Evolutionary conservation across 2,113 vertebrate genomes (phyloP), one percentile per base, ranked within the genome.

Genomic region (Pterophyllum scalare): DNA sequence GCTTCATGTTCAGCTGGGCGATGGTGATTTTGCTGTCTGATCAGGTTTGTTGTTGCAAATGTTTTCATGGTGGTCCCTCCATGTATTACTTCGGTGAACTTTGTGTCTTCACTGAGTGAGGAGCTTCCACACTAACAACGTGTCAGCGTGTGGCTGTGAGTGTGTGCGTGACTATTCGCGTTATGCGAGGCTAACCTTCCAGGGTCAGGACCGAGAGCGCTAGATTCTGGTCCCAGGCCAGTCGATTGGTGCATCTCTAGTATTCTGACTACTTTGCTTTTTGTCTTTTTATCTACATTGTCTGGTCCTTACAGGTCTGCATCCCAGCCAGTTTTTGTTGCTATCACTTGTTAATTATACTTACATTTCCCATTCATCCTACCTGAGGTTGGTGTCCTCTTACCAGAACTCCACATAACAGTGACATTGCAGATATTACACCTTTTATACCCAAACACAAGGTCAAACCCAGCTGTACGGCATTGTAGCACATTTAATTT

Each of bases 401-500:
- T 72, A 72, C 67, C 46, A 72, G 26, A 54, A 72, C 67, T 72
- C 46, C 46, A 54, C 46, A 72, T 54, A 72, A 33, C 67, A 54
- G 49, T 60, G 40, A 74, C 60, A 43, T 52, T 80, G 43, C 61
- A 74, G 59, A 84, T 88, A 84, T 77, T 49, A 86, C 49, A 80
- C 19, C 10, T 40, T 77, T 59, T 75, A 74, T 82, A 58, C 72
- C 62, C n/a, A 59, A 78, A 64, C 77, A 81, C 82, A 80, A 77
- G 87, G 79, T 87, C 82, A 77, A 60, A 64, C 56, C n/a, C 67
- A 13, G 75, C 56, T 84, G 70, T 85, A 79, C 64, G 59, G 19
- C 28, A 75, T 8, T 57, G 60, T 61, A 22, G 26, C 59, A 77
- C 75, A 79, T 88, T 85, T 85, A 9, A 90, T 91, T 82, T 89